Percentiles rank a stretch among this genome's conserved stretches.
Evolutionary conservation across 2,113 vertebrate genomes (phyloP).

Genomic region (Antennarius striatus): DNA sequence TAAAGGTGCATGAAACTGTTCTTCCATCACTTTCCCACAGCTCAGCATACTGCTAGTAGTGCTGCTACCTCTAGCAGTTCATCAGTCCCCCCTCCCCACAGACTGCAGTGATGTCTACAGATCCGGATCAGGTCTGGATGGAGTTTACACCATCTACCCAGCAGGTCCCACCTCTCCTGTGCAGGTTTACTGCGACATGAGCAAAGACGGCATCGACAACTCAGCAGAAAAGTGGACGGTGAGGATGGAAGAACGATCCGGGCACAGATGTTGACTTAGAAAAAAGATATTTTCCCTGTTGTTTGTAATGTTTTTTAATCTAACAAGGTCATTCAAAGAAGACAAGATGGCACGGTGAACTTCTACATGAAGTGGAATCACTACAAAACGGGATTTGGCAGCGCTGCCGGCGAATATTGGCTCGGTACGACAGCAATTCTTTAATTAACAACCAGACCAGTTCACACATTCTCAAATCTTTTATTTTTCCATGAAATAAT

Average conservation of each 20-base stretch:
- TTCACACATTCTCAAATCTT: too few species aligned
- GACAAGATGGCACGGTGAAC: conserved; percentile 51
- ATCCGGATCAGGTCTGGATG: conserved; percentile 33
- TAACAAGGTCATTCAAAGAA: conserved; percentile 46
- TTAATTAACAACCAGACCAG: background rate
- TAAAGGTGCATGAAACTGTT: too few species aligned
- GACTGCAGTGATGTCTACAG: conserved; percentile 64
- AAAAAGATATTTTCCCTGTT: background rate
- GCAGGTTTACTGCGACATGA: conserved; percentile 68
- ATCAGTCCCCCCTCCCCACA: conserved; percentile 18
- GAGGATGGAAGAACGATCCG: background rate
- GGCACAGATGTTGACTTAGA: too few species aligned
- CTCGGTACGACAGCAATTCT: conserved; percentile 22
- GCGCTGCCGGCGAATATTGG: conserved; percentile 56
- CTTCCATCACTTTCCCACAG: conserved; percentile 25
- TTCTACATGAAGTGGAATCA: conserved; percentile 59
- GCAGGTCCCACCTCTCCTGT: conserved; percentile 40
- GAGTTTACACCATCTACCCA: conserved; percentile 63
- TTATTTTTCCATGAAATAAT: too few species aligned
- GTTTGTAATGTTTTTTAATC: too few species aligned
- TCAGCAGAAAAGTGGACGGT: conserved; percentile 56
- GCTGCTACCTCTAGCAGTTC: conserved; percentile 30
- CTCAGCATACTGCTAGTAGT: conserved; percentile 14
- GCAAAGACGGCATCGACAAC: background rate
- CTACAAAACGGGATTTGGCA: conserved; percentile 54